A percentile compares a stretch with the other conserved stretches of the same genome.
Evolutionary conservation across 1,140 invertebrate genomes (phyloP).

Genomic region (Tetragnatha versicolor): DNA sequence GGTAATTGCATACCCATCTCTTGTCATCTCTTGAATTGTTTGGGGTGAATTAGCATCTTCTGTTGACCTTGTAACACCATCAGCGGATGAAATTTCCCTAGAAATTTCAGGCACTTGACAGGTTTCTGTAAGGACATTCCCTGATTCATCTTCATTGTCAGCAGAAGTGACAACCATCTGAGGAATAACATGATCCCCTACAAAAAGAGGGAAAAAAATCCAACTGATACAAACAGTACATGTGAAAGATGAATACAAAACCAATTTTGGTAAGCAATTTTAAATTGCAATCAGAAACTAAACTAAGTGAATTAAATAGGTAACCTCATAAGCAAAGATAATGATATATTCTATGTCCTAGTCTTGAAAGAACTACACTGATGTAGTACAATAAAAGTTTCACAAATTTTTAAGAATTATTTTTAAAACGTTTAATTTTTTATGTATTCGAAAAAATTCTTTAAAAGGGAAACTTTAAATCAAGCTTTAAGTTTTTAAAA

Average conservation of each 20-base stretch:
- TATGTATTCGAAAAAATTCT: neutral
- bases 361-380: too few relatives aligned
- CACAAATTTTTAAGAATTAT: too few relatives aligned
- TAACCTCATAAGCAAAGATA: too few relatives aligned
- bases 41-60: neutral
- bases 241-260: too few relatives aligned
- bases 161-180: constrained; percentile 40
- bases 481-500: neutral
- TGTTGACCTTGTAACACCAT: neutral
- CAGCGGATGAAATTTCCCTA: neutral
- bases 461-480: neutral
- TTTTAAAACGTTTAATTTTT: neutral
- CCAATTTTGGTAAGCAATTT: too few relatives aligned
- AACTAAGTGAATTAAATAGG: too few relatives aligned
- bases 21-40: neutral
- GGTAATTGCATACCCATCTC: neutral
- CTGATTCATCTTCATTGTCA: constrained; percentile 2
- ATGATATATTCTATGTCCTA: too few relatives aligned
- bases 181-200: constrained; percentile 37
- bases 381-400: too few relatives aligned
- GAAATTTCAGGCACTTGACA: neutral
- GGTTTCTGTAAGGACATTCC: neutral
- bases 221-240: too few relatives aligned
- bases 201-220: too few relatives aligned
- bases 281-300: too few relatives aligned